phyloP scores from a whole-genome alignment of 2,113 vertebrate genomes.

The Pygoscelis adeliae region DNA sequence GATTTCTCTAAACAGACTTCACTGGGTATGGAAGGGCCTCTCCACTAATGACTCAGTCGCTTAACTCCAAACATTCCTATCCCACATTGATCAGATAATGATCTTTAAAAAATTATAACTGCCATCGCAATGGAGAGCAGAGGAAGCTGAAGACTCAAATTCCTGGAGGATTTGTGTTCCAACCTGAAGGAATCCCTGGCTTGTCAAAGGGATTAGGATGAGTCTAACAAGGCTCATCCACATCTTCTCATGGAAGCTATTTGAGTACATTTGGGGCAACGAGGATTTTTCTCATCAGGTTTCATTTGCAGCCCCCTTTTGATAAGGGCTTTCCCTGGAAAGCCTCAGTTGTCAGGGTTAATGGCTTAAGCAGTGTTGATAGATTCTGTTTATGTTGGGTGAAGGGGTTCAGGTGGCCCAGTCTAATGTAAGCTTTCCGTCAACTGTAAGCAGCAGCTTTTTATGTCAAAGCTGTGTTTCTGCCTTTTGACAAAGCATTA shows the following conservation, averaged over 20 bases:
- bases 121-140: neutral
- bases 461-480: constrained; percentile 44
- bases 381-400: constrained; percentile 69
- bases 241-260: constrained; percentile 20
- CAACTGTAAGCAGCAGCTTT: constrained; percentile 64
- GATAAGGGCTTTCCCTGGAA: constrained; percentile 62
- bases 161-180: constrained; percentile 27
- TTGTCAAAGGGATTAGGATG: constrained; percentile 54
- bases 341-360: constrained; percentile 72
- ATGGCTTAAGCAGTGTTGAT: constrained; percentile 72
- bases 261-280: constrained; percentile 3
- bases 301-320: constrained; percentile 38
- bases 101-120: constrained; percentile 41
- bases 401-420: constrained; percentile 65
- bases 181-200: constrained; percentile 4
- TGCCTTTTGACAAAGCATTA: constrained; percentile 54
- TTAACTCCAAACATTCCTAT: constrained; percentile 6
- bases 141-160: neutral
- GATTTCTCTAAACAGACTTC: neutral
- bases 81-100: neutral
- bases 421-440: constrained; percentile 57
- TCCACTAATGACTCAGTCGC: neutral
- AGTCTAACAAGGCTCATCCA: constrained; percentile 24
- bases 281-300: neutral
- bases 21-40: neutral